phyloP scores from a whole-genome alignment of 2,888 invertebrate species.

The Galeopsomyia nigrocyanea region DNA sequence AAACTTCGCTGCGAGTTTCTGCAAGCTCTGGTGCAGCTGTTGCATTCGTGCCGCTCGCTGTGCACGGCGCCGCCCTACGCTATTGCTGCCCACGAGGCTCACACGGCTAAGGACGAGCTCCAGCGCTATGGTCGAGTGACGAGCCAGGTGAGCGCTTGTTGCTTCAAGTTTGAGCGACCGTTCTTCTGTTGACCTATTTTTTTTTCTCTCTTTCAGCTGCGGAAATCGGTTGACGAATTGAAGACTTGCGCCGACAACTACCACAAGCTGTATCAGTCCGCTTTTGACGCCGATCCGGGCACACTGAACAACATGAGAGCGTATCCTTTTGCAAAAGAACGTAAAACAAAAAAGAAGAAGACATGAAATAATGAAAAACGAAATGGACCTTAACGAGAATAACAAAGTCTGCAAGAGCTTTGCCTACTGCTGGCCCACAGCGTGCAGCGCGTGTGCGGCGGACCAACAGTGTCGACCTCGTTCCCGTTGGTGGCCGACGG shows the following conservation, averaged over 20 bases:
- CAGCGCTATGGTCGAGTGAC: constrained; percentile 85
- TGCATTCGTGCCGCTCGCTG: constrained; percentile 80
- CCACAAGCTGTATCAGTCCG: constrained; percentile 83
- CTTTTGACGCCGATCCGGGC: constrained; percentile 87
- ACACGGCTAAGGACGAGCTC: constrained; percentile 82
- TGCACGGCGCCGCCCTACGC: constrained; percentile 95
- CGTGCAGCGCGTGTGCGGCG: constrained; percentile 78
- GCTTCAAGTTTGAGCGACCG: background rate
- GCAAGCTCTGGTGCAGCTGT: constrained; percentile 76
- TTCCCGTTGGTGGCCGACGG: background rate
- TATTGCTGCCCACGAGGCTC: constrained; percentile 86
- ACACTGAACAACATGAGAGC: constrained; percentile 78
- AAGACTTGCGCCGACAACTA: constrained; percentile 81
- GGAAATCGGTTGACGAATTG: constrained; percentile 82
- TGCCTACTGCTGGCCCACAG: constrained; percentile 83
- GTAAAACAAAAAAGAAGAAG: too few relatives aligned
- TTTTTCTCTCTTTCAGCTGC: constrained; percentile 70
- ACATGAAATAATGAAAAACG: too few relatives aligned
- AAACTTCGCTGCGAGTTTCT: constrained; percentile 83
- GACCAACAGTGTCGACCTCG: constrained; percentile 52
- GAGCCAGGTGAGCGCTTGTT: constrained; percentile 72
- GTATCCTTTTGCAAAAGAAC: constrained; percentile 57
- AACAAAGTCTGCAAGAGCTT: constrained; percentile 80
- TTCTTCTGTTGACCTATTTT: background rate
- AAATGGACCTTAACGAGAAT: background rate